Evolutionary conservation across 2,888 invertebrate species (phyloP), one percentile per base, ranked within the genome.

Genomic region (Lobophora halterata): DNA sequence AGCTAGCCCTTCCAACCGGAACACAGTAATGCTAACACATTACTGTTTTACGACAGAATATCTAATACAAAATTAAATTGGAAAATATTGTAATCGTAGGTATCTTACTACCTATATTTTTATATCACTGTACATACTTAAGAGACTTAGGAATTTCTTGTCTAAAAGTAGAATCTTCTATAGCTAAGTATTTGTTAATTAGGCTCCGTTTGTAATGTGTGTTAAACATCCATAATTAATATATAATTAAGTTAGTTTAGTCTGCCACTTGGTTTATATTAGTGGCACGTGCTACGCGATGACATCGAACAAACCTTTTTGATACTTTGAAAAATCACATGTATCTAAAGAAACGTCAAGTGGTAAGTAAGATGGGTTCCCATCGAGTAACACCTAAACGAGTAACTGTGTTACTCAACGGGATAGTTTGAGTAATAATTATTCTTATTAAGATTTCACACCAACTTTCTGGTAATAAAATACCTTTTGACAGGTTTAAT

Each of bases 171-270:
- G 24, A 24, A 12, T 3, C 9, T 5, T 3, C 6, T 24, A 6
- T 24, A n/a, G 6, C n/a, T 7, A 19, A 9, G 7, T 10, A 21
- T 25, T 30, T 30, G 10, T 28, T 35, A 14, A 23, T n/a, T 24
- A 24, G 19, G 17, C 13, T 35, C 30, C n/a, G n/a, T 25, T 11
- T 25, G 17, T 30, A 32, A 32, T 19, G 40, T 38, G 42, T 55
- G 52, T 54, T 58, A 46, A 60, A 51, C 48, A 34, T 52, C 46
- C 51, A 50, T 61, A 59, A 67, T 65, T 68, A 66, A 65, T 71
- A 59, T 68, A 65, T 65, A 53, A 68, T 70, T 71, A 65, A 73
- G 73, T 69, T 71, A 69, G 75, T 77, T 72, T 65, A 29, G 63
- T 58, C 39, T 23, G 54, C 58, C 53, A 51, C 51, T 48, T 55